phyloP scores from a whole-genome alignment of 2,888 invertebrate species.

The Hydrotaea diabolus region DNA sequence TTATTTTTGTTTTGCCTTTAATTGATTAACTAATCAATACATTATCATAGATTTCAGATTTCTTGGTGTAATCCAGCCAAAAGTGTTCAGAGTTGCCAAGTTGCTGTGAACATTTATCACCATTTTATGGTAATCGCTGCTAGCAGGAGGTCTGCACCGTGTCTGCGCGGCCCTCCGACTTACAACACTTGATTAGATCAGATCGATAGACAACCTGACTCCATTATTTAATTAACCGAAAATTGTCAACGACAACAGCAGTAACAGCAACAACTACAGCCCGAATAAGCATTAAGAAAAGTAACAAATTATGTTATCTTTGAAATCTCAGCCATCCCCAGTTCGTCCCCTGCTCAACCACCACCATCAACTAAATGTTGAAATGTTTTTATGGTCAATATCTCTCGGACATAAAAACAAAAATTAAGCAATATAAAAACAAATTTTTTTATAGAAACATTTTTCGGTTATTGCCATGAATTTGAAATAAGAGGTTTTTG shows the following conservation, averaged over 20 bases:
- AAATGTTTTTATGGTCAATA: slow-evolving; percentile 4
- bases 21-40: slow-evolving; percentile 24
- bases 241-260: not conserved
- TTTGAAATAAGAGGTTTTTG: too few relatives aligned
- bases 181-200: not conserved
- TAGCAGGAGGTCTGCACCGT: not conserved
- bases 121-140: slow-evolving; percentile 13
- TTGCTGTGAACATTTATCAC: not conserved
- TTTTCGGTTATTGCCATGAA: too few relatives aligned
- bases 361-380: not conserved
- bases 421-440: slow-evolving; percentile 16
- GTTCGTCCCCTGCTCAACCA: too few relatives aligned
- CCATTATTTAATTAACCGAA: slow-evolving; percentile 48
- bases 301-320: slow-evolving; percentile 4
- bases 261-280: not conserved
- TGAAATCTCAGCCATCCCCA: not conserved
- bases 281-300: not conserved
- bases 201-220: slow-evolving; percentile 61
- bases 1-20: slow-evolving; percentile 17
- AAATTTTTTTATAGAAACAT: not conserved
- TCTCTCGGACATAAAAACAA: not conserved
- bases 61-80: not conserved
- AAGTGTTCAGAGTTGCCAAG: slow-evolving; percentile 8
- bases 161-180: not conserved
- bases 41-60: slow-evolving; percentile 20